A percentile compares a stretch with the other conserved stretches of the same genome.
Evolutionary conservation across 2,888 invertebrate genomes (phyloP).

Genomic region (Nomada ruficornis): DNA sequence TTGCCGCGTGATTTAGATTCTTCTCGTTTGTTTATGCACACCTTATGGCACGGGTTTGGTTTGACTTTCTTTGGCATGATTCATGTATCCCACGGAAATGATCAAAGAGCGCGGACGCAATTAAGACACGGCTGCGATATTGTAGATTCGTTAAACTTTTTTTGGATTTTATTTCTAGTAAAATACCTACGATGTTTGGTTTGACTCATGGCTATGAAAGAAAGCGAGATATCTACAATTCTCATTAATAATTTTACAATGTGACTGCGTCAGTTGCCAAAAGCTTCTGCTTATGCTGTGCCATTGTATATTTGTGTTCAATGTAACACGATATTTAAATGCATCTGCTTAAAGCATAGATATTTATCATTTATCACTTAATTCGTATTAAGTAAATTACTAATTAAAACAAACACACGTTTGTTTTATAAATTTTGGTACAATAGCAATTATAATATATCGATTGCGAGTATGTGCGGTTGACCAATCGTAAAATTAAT

Average conservation of each 20-base stretch:
- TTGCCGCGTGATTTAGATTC: conserved; percentile 7
- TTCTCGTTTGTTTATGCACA: not conserved
- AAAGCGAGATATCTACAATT: not conserved
- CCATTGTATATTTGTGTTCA: not conserved
- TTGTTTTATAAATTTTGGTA: not conserved
- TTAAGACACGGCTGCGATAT: conserved; percentile 24
- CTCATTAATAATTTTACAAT: conserved; percentile 33
- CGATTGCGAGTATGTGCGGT: conserved; percentile 1
- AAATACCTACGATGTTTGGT: not conserved
- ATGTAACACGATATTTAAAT: not conserved
- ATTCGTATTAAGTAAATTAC: not conserved
- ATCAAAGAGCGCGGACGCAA: conserved; percentile 4
- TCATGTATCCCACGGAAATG: too few species aligned
- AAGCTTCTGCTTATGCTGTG: conserved; percentile 11
- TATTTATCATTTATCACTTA: not conserved
- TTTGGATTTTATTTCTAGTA: conserved; percentile 5
- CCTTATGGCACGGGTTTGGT: not conserved
- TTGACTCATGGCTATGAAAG: conserved; percentile 22
- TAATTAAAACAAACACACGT: not conserved
- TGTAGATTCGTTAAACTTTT: conserved; percentile 5
- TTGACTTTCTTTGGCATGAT: not conserved
- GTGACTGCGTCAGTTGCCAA: conserved; percentile 22
- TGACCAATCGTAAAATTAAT: not conserved
- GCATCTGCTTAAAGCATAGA: not conserved
- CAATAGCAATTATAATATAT: not conserved